These are phyloP conservation scores for Tamias sibiricus DNA, from an alignment of 2,113 vertebrate genomes.

Conservation along the genomic window DNA sequence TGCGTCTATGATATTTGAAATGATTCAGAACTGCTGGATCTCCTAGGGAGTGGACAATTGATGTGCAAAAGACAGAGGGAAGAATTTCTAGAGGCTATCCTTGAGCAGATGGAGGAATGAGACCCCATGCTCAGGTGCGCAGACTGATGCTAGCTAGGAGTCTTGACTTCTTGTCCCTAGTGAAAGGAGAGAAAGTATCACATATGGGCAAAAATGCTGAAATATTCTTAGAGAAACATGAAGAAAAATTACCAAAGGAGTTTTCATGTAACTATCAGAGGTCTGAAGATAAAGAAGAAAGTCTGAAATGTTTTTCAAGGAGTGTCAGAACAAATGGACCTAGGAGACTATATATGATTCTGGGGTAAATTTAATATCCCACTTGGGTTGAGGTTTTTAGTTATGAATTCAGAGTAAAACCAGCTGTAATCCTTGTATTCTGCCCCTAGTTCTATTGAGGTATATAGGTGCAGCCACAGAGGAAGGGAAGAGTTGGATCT, in stretches of 20 bases:
- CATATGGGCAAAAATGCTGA: not conserved
- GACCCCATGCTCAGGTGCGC: not conserved
- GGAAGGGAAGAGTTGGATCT: not conserved
- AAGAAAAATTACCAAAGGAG: not conserved
- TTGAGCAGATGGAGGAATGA: not conserved
- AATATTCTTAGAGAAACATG: not conserved
- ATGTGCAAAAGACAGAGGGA: not conserved
- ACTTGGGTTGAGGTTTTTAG: not conserved
- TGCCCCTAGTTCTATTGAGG: not conserved
- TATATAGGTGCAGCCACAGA: not conserved
- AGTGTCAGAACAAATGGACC: not conserved
- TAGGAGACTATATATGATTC: not conserved
- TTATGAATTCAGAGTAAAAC: not conserved
- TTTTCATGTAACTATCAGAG: not conserved
- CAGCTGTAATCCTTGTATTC: not conserved
- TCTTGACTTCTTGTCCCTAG: not conserved
- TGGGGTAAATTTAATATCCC: not conserved
- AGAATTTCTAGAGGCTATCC: not conserved
- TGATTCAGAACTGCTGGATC: not conserved
- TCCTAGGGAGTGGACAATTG: not conserved
- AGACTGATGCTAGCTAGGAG: not conserved
- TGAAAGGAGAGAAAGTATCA: not conserved
- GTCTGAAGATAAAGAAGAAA: constrained; percentile 22
- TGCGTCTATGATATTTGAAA: not conserved
- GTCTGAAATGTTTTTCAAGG: not conserved